A percentile compares a stretch with the other conserved stretches of the same genome.
Conservation (phyloP, 2,888 invertebrate genomes). For the Drosophila cracens region DNA sequence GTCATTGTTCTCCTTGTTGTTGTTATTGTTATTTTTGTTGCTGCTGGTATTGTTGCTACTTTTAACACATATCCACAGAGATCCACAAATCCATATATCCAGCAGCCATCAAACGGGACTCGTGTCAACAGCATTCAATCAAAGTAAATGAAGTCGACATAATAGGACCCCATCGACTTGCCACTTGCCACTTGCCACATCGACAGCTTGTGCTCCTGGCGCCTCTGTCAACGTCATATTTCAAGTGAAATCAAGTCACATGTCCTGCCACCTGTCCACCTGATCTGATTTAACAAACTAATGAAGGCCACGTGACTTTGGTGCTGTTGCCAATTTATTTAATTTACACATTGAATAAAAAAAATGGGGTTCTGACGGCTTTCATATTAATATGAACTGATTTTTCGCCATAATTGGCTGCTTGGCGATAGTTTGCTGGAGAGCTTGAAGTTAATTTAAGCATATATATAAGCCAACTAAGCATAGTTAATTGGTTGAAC, state of each 20-base stretch:
- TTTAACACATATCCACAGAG: conserved; percentile 41
- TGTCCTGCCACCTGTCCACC: conserved; percentile 62
- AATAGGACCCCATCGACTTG: conserved; percentile 17
- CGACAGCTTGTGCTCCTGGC: conserved; percentile 21
- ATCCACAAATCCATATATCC: conserved; percentile 7
- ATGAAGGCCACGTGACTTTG: conserved; percentile 27
- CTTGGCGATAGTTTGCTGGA: neutral
- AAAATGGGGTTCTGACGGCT: conserved; percentile 10
- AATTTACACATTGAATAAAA: conserved; percentile 11
- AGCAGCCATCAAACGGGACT: conserved; percentile 9
- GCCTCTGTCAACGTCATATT: conserved; percentile 7
- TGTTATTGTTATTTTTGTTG: conserved; percentile 1
- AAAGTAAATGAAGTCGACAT: conserved; percentile 44
- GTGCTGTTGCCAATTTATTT: conserved; percentile 19
- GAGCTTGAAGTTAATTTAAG: neutral
- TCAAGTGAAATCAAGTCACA: conserved; percentile 51
- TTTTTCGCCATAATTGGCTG: neutral
- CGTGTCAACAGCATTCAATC: conserved; percentile 68
- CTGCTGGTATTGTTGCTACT: conserved; percentile 33
- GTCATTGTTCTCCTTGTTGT: neutral
- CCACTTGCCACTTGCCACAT: conserved; percentile 15
- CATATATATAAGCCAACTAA: neutral
- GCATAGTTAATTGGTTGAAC: neutral
- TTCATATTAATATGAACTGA: neutral
- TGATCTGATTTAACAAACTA: conserved; percentile 17